Percentiles rank a stretch among this genome's conserved stretches.
These are phyloP conservation scores for Nyctibius bracteatus DNA, from an alignment of 2,113 vertebrate species.

Conservation along the genomic window DNA sequence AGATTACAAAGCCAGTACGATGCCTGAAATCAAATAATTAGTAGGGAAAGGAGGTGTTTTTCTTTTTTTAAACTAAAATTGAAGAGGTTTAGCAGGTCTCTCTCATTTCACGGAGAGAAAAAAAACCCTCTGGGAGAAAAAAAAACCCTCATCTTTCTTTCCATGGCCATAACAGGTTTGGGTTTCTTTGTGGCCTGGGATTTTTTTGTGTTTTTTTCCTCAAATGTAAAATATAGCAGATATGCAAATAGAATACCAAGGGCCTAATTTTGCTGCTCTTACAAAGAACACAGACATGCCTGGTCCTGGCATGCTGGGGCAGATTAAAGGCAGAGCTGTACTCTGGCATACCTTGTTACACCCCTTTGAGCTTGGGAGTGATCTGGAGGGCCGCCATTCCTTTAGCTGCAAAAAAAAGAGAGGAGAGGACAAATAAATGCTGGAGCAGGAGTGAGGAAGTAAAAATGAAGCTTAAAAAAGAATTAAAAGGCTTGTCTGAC, in stretches of 20 bases:
- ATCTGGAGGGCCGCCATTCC: background rate
- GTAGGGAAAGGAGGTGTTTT: background rate
- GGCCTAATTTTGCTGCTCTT: background rate
- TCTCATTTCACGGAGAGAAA: background rate
- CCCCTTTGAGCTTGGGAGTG: background rate
- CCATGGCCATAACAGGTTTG: fast-evolving
- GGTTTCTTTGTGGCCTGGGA: background rate
- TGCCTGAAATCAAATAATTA: background rate
- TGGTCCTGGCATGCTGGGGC: fast-evolving
- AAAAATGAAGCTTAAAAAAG: background rate
- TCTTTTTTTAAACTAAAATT: background rate
- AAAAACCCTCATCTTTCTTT: background rate
- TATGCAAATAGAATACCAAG: background rate
- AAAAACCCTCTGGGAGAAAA: background rate
- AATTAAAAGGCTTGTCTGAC: background rate
- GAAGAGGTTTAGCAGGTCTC: background rate
- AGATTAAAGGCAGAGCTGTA: background rate
- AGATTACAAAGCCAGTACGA: background rate
- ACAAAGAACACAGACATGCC: background rate
- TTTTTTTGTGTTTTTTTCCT: background rate
- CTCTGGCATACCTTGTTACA: background rate
- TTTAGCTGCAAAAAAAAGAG: background rate
- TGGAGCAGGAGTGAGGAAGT: background rate
- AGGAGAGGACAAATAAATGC: background rate
- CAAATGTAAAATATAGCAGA: background rate